A percentile compares a stretch with the other conserved stretches of the same genome.
Conservation (phyloP, 2,888 invertebrate genomes). For the Idaea straminata region DNA sequence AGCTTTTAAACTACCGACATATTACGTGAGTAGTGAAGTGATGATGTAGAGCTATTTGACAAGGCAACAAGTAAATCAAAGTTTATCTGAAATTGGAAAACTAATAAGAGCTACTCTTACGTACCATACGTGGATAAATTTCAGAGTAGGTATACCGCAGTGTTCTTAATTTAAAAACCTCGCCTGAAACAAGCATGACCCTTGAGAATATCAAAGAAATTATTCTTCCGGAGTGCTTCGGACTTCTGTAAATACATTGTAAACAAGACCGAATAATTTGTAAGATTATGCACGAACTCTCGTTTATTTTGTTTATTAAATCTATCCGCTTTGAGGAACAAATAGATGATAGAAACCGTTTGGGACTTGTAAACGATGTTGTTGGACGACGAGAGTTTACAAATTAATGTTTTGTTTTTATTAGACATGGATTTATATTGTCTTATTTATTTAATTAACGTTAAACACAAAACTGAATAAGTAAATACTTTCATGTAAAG, state of each 20-base stretch:
- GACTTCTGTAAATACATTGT: not conserved
- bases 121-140: not conserved
- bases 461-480: not conserved
- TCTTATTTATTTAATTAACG: not conserved
- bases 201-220: not conserved
- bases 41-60: not conserved
- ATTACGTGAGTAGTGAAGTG: not conserved
- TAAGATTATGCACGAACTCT: not conserved
- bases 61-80: not conserved
- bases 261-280: not conserved
- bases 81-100: not conserved
- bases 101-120: not conserved
- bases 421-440: not conserved
- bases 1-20: not conserved
- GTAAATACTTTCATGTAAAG: no score
- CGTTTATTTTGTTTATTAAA: conserved; percentile 1
- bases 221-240: not conserved
- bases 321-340: not conserved
- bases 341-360: not conserved
- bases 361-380: not conserved
- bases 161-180: not conserved
- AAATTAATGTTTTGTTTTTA: not conserved
- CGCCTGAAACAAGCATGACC: not conserved
- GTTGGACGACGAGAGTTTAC: not conserved
- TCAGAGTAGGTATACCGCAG: not conserved